Percentiles rank a stretch among this genome's conserved stretches.
Conservation (phyloP, 2,797 vertebrate genomes). For the Diplodus sargus region DNA sequence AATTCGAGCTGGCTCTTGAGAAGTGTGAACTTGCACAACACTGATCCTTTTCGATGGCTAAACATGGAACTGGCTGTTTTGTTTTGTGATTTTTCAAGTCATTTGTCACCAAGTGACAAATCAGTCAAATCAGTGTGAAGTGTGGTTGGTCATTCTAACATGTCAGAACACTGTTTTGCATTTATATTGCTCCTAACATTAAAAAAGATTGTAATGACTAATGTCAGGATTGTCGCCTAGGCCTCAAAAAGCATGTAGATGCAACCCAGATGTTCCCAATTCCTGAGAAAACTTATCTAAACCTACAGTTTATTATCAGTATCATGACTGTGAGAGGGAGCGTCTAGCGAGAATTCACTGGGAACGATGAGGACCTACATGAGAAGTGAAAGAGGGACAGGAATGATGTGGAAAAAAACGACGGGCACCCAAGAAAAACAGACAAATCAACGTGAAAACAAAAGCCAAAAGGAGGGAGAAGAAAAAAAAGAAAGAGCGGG, state of each 20-base stretch:
- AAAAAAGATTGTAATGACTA: not conserved
- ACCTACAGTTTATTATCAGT: slow-evolving; percentile 29
- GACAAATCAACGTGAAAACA: slow-evolving; percentile 55
- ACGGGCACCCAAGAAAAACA: slow-evolving; percentile 61
- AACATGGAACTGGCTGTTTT: slow-evolving; percentile 5
- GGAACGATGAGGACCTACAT: slow-evolving; percentile 44
- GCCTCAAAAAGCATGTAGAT: slow-evolving; percentile 14
- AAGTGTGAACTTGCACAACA: too few relatives aligned
- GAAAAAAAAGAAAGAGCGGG: slow-evolving; percentile 31
- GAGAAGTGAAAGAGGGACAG: slow-evolving; percentile 57
- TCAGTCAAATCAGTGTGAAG: slow-evolving; percentile 9
- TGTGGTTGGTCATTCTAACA: not conserved
- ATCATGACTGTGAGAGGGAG: slow-evolving; percentile 27
- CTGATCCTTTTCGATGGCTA: slow-evolving; percentile 14
- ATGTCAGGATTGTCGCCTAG: slow-evolving; percentile 1
- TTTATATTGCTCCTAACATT: not conserved
- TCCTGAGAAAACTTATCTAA: slow-evolving; percentile 21
- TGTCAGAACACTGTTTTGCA: slow-evolving; percentile 3
- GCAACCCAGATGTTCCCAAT: not conserved
- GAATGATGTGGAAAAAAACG: slow-evolving; percentile 53
- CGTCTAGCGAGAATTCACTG: slow-evolving; percentile 25
- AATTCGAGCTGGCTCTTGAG: too few relatives aligned
- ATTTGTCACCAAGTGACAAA: slow-evolving; percentile 9
- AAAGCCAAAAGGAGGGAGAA: slow-evolving; percentile 44
- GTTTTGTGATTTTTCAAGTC: slow-evolving; percentile 14